Evolutionary conservation across 2,888 invertebrate genomes (phyloP), one percentile per base, ranked within the genome.

Genomic region (Andrena haemorrhoa): DNA sequence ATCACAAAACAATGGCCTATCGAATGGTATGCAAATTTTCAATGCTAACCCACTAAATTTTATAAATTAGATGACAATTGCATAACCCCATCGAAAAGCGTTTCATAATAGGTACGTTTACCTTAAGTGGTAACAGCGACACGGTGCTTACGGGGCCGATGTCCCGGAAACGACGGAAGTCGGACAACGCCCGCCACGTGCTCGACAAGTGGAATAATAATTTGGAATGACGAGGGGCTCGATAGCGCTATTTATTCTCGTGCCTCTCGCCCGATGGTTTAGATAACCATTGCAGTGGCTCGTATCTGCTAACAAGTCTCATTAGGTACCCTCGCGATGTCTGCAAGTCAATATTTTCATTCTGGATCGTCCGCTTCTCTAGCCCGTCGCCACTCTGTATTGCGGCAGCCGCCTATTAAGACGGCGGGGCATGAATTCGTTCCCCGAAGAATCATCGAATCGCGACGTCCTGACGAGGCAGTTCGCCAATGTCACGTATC

Each of bases 141-240:
- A 49, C 26, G 23, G 10, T 60, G 78, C 76, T 78, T 75, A 61
- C 35, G 35, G 41, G 68, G 60, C 2, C 78, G 76, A 51, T 64
- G 63, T 29, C 68, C 61, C 61, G 53, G 33, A 72, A 66, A 63
- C 47, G 72, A 63, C 65, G 70, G 47, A 23, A 69, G 53, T 74
- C 73, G 51, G 68, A 41, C 66, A 51, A 16, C n/a, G 51, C 26
- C 47, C 47, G 73, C 74, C 60, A 47, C 49, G 8, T 53, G 61
- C 51, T 61, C 75, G 79, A 77, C 79, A 82, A 65, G 77, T 74
- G 75, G 86, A 87, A 85, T 86, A 86, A 87, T 86, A 86, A 79
- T 81, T 85, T 51, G 58, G 51, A 23, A 69, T 16, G 69, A 61
- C 31, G 66, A 61, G 56, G 35, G 60, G 53, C 35, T 26, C 64